Conservation (phyloP, 2,113 vertebrate genomes). For the Rhagologus leucostigma region DNA sequence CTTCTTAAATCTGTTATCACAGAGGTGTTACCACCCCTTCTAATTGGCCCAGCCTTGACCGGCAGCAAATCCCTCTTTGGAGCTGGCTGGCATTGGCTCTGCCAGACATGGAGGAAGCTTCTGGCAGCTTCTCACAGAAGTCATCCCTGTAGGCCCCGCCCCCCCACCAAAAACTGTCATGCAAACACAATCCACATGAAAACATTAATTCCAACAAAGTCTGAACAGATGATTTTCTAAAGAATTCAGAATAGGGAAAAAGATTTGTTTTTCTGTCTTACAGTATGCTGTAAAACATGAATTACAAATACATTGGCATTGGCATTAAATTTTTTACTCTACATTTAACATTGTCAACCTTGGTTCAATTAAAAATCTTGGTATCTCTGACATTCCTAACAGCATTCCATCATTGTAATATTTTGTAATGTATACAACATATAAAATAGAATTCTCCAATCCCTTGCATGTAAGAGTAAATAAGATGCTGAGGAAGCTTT, state of each 20-base stretch:
- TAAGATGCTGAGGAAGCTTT: neutral
- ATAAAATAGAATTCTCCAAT: neutral
- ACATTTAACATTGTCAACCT: neutral
- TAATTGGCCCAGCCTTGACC: neutral
- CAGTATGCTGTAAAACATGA: neutral
- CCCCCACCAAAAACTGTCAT: neutral
- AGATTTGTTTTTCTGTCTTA: neutral
- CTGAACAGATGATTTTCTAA: neutral
- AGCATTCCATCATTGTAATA: neutral
- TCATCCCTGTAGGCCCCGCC: neutral
- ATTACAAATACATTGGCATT: neutral
- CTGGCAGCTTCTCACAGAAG: neutral
- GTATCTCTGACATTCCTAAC: neutral
- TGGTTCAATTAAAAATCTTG: neutral
- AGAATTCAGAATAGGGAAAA: neutral
- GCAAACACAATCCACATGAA: neutral
- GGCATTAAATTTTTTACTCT: neutral
- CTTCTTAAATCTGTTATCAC: neutral
- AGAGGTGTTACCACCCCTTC: neutral
- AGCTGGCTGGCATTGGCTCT: neutral
- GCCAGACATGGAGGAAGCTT: neutral
- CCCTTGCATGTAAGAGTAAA: neutral
- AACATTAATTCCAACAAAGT: neutral
- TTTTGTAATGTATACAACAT: neutral
- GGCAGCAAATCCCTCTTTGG: accelerated